Evolutionary conservation across 1,140 invertebrate genomes (phyloP).

Genomic region (Bombus picipes): DNA sequence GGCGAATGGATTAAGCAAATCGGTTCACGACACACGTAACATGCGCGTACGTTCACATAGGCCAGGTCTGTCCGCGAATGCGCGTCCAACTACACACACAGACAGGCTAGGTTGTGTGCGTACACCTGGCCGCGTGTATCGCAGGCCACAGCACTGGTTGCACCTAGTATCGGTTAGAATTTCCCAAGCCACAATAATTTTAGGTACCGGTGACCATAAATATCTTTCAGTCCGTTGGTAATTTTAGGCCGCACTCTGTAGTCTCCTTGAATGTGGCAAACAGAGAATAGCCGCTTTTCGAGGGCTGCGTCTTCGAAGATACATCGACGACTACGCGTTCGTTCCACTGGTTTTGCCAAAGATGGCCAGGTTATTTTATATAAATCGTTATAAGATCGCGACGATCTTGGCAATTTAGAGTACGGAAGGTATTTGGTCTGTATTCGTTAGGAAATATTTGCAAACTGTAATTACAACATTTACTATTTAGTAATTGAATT

Average conservation of each 20-base stretch:
- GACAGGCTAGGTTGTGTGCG: background rate
- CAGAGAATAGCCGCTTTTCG: background rate
- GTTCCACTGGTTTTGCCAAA: background rate
- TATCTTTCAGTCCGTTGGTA: slow-evolving; percentile 51
- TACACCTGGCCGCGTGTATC: slow-evolving; percentile 50
- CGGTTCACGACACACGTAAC: slow-evolving; percentile 52
- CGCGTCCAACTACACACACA: background rate
- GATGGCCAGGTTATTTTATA: background rate
- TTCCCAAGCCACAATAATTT: slow-evolving; percentile 57
- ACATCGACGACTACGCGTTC: background rate
- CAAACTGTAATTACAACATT: no score
- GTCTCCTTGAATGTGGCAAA: slow-evolving; percentile 37
- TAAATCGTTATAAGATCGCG: no score
- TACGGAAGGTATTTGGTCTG: no score
- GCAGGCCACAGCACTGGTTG: slow-evolving; percentile 49
- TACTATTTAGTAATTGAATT: no score
- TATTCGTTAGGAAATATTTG: no score
- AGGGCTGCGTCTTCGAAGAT: background rate
- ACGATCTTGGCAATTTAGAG: no score
- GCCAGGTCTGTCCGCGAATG: background rate
- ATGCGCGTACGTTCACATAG: background rate
- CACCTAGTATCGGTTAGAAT: slow-evolving; percentile 57
- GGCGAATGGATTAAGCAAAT: slow-evolving; percentile 57
- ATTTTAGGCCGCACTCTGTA: slow-evolving; percentile 38
- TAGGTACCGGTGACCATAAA: slow-evolving; percentile 52